A percentile compares a stretch with the other conserved stretches of the same genome.
Conservation (phyloP, 2,797 vertebrate species). For the Oophaga sylvatica region DNA sequence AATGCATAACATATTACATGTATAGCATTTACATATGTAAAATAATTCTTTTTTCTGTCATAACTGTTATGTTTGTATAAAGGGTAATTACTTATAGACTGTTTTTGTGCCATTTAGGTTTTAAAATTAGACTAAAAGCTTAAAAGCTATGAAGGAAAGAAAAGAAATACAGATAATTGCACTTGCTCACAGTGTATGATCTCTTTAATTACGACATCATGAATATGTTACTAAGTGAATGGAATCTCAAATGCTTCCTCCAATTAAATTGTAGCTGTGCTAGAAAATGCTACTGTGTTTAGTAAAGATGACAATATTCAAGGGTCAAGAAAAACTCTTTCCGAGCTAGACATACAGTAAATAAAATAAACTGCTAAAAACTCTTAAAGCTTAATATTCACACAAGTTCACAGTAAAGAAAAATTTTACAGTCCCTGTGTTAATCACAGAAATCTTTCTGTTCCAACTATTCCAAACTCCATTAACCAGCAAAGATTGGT, state of each 20-base stretch:
- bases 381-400: slow-evolving; percentile 63
- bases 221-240: slow-evolving; percentile 30
- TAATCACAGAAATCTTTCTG: slow-evolving; percentile 66
- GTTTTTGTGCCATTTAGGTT: neutral
- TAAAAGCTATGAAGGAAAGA: neutral
- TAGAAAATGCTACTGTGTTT: slow-evolving; percentile 36
- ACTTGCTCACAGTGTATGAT: slow-evolving; percentile 21
- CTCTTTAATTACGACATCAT: slow-evolving; percentile 53
- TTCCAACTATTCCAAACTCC: slow-evolving; percentile 67
- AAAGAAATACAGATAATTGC: neutral
- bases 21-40: too few relatives aligned
- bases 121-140: slow-evolving; percentile 3
- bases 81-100: neutral
- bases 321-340: slow-evolving; percentile 57
- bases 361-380: slow-evolving; percentile 63
- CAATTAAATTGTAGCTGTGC: slow-evolving; percentile 56
- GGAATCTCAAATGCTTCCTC: slow-evolving; percentile 59
- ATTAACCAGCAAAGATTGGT: slow-evolving; percentile 64
- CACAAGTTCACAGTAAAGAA: slow-evolving; percentile 65
- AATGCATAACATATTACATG: neutral
- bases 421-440: slow-evolving; percentile 64
- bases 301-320: slow-evolving; percentile 58
- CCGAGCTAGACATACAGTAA: slow-evolving; percentile 63
- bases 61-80: too few relatives aligned
- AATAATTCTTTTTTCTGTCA: too few relatives aligned